Evolutionary conservation across 2,888 invertebrate species (phyloP).

Genomic region (Drosophila subsilvestris): DNA sequence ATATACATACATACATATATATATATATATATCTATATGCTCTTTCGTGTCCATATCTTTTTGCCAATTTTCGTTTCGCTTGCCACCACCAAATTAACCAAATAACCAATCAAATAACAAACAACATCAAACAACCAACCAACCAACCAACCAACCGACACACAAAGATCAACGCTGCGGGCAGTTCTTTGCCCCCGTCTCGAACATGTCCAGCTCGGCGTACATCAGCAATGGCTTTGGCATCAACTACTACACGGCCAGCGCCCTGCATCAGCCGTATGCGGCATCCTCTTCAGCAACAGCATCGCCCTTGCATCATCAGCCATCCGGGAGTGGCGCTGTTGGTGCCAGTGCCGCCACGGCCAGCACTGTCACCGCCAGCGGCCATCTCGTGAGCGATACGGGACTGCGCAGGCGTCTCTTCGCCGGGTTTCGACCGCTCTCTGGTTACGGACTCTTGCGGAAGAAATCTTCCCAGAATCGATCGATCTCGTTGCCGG

Average conservation of each 20-base stretch:
- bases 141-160: conserved; percentile 30
- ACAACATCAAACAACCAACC: conserved; percentile 36
- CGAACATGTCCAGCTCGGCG: conserved; percentile 77
- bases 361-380: conserved; percentile 31
- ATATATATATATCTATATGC: conserved; percentile 64
- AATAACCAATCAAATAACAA: conserved; percentile 24
- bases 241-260: conserved; percentile 79
- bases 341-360: conserved; percentile 15
- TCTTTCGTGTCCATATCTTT: conserved; percentile 72
- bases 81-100: conserved; percentile 48
- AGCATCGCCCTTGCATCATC: conserved; percentile 42
- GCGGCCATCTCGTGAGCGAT: conserved; percentile 79
- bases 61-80: conserved; percentile 65
- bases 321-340: conserved; percentile 49
- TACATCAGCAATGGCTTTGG: conserved; percentile 80
- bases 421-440: conserved; percentile 92
- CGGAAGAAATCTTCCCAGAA: conserved; percentile 90
- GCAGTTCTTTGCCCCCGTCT: conserved; percentile 63
- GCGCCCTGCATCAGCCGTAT: conserved; percentile 53
- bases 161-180: conserved; percentile 75
- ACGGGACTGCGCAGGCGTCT: conserved; percentile 90
- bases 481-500: conserved; percentile 93
- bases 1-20: conserved; percentile 60
- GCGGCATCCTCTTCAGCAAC: conserved; percentile 44
- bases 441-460: conserved; percentile 87